These are phyloP conservation scores for Sciaenops ocellatus DNA, from an alignment of 2,797 vertebrate genomes.

Conservation along the genomic window DNA sequence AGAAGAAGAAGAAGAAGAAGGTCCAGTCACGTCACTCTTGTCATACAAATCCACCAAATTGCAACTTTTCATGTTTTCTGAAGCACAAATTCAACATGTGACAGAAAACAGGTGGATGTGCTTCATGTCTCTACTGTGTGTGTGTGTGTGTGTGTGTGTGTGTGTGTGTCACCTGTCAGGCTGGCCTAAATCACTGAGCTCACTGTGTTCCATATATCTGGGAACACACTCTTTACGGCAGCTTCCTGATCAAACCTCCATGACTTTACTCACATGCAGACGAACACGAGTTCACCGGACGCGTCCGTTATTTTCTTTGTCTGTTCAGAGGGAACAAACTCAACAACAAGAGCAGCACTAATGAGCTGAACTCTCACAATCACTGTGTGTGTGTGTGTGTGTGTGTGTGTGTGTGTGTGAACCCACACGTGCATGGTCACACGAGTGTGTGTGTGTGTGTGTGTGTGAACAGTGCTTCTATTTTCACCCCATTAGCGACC, in stretches of 20 bases:
- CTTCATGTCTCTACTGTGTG: neutral
- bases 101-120: too few species aligned
- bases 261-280: neutral
- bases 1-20: too few species aligned
- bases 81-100: too few species aligned
- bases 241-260: neutral
- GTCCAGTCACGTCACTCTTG: too few species aligned
- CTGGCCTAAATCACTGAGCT: neutral
- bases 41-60: too few species aligned
- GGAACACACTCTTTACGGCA: neutral
- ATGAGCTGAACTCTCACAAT: conserved; percentile 68
- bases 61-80: too few species aligned
- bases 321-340: conserved; percentile 32
- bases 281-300: too few species aligned
- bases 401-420: conserved; percentile 17
- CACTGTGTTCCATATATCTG: neutral
- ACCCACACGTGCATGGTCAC: conserved; percentile 38
- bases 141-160: neutral
- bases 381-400: neutral
- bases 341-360: conserved; percentile 61
- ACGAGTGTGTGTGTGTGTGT: conserved; percentile 36
- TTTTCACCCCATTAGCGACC: conserved; percentile 50
- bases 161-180: conserved; percentile 6
- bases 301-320: too few species aligned
- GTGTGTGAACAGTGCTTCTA: conserved; percentile 33